These are phyloP conservation scores for Drosophila busckii DNA, from an alignment of 1,140 invertebrate species.

Conservation along the genomic window DNA sequence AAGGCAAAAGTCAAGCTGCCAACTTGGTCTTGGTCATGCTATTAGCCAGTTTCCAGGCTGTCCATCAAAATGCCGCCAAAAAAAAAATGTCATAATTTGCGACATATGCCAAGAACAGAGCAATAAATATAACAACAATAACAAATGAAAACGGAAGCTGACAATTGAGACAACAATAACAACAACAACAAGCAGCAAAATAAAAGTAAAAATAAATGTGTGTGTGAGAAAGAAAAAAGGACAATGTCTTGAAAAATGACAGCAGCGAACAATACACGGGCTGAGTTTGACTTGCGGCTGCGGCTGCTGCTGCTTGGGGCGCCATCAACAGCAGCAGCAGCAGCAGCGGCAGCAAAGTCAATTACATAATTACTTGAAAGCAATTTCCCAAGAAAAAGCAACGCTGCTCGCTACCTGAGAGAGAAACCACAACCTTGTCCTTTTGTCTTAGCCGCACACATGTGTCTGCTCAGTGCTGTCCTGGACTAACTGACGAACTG, in stretches of 20 bases:
- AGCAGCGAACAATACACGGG: conserved; percentile 31
- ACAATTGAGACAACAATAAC: conserved; percentile 49
- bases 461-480: too few species aligned
- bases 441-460: conserved; percentile 31
- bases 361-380: conserved; percentile 68
- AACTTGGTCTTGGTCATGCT: too few species aligned
- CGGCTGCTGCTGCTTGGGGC: conserved; percentile 9
- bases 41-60: conserved; percentile 13
- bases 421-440: not conserved
- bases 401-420: conserved; percentile 36
- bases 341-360: conserved; percentile 40
- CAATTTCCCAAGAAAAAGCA: conserved; percentile 54
- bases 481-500: not conserved
- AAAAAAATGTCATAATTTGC: conserved; percentile 64
- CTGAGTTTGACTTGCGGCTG: conserved; percentile 12
- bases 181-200: conserved; percentile 26
- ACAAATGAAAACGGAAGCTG: conserved; percentile 60
- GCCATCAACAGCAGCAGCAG: conserved; percentile 10
- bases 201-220: conserved; percentile 10
- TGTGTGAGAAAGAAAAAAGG: conserved; percentile 12
- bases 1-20: not conserved
- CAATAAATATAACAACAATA: conserved; percentile 33
- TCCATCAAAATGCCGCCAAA: conserved; percentile 37
- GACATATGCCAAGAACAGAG: conserved; percentile 43
- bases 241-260: conserved; percentile 57